Evolutionary conservation across 2,888 invertebrate species (phyloP).

Genomic region (Lasius platythorax): DNA sequence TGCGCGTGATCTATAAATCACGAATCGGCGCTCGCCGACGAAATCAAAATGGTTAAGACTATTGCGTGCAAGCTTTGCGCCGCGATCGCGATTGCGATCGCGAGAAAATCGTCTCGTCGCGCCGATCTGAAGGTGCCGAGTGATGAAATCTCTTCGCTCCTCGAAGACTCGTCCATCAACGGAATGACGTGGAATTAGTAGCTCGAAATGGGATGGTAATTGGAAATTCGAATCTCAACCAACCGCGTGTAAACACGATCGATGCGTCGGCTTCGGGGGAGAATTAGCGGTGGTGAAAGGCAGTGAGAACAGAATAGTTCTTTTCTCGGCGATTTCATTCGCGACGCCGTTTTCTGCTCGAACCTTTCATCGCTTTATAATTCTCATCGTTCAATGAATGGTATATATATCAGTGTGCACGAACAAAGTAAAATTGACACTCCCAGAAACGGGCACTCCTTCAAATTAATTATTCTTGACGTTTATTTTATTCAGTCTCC

Average conservation of each 20-base stretch:
- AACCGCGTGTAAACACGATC: conserved; percentile 62
- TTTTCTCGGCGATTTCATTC: conserved; percentile 32
- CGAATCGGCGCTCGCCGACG: not conserved
- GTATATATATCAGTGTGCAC: not conserved
- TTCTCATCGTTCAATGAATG: conserved; percentile 5
- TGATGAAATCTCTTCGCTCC: conserved; percentile 66
- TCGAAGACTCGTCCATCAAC: conserved; percentile 67
- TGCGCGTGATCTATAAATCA: conserved; percentile 28
- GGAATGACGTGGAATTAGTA: conserved; percentile 71
- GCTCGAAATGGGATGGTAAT: conserved; percentile 58
- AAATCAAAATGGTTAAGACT: not conserved
- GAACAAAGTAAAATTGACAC: not conserved
- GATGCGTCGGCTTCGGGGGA: conserved; percentile 32
- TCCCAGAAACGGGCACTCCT: not conserved
- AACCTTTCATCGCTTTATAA: conserved; percentile 21
- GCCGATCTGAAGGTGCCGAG: conserved; percentile 67
- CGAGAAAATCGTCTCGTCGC: conserved; percentile 61
- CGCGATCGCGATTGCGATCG: conserved; percentile 22
- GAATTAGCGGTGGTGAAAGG: conserved; percentile 69
- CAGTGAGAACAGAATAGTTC: conserved; percentile 59
- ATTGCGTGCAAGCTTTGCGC: conserved; percentile 48
- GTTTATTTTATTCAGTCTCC: not conserved
- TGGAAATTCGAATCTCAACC: conserved; percentile 69
- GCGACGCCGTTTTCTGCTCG: not conserved
- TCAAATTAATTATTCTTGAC: conserved; percentile 13